Conservation (phyloP, 2,888 invertebrate species). For the Busseola fusca region DNA sequence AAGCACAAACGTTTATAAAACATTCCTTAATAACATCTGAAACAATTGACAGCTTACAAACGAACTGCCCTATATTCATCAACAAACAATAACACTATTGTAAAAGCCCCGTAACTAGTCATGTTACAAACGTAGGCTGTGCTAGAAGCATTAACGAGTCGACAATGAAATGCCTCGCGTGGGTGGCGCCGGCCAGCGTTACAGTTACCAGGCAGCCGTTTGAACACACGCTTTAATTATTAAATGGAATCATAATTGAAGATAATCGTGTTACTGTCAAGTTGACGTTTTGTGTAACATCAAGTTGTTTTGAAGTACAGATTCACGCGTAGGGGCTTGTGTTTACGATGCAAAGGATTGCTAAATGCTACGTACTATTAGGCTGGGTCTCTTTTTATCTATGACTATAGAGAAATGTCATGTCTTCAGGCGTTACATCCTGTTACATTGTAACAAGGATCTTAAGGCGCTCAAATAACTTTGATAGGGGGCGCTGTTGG, state of each 20-base stretch:
- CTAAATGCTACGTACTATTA: background rate
- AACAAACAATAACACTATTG: slow-evolving; percentile 13
- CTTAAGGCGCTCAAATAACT: background rate
- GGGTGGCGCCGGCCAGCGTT: slow-evolving; percentile 28
- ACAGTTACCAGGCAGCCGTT: slow-evolving; percentile 21
- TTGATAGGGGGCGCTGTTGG: background rate
- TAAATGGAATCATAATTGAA: slow-evolving; percentile 38
- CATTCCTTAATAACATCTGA: background rate
- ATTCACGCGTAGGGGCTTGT: background rate
- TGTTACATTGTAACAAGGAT: background rate
- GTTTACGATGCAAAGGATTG: background rate
- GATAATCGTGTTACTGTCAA: slow-evolving; percentile 30
- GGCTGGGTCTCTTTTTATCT: too few species aligned
- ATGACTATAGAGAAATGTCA: background rate
- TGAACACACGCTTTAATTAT: slow-evolving; percentile 43
- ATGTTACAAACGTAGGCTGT: slow-evolving; percentile 36
- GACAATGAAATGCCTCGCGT: slow-evolving; percentile 58
- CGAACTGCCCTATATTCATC: background rate
- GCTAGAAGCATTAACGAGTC: slow-evolving; percentile 57
- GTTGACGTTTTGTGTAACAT: background rate
- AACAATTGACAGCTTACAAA: background rate
- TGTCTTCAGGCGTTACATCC: background rate
- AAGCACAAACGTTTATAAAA: background rate
- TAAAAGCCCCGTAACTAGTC: slow-evolving; percentile 30
- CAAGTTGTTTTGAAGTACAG: background rate